Conservation (phyloP, 2,888 invertebrate species). For the Diaphora mendica region DNA sequence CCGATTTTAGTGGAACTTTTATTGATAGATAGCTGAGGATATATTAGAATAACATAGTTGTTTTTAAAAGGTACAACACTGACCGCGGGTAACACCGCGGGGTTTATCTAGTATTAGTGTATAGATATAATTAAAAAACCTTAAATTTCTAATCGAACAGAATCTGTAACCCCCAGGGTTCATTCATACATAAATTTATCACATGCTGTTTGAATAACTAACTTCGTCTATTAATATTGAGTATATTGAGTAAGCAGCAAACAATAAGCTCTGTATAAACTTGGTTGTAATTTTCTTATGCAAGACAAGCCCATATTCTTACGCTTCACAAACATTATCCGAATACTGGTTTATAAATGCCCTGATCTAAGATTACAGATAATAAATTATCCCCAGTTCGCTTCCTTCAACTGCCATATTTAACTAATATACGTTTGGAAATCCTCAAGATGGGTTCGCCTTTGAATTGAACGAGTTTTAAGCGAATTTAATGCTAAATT, state of each 20-base stretch:
- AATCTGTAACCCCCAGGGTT: too few species aligned
- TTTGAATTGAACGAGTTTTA: slow-evolving; percentile 40
- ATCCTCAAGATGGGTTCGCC: slow-evolving; percentile 30
- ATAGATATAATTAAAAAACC: too few species aligned
- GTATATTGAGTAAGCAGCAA: background rate
- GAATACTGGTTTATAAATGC: slow-evolving; percentile 18
- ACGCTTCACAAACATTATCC: slow-evolving; percentile 14
- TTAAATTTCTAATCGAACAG: too few species aligned
- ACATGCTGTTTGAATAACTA: background rate
- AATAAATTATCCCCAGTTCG: slow-evolving; percentile 42
- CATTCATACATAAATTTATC: too few species aligned
- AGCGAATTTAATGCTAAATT: slow-evolving; percentile 47
- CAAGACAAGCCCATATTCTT: slow-evolving; percentile 15
- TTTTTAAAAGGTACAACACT: too few species aligned
- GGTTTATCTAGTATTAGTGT: too few species aligned
- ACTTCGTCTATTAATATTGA: background rate
- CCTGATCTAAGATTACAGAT: slow-evolving; percentile 33
- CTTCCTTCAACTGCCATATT: slow-evolving; percentile 36
- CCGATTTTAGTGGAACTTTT: too few species aligned
- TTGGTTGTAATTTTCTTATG: background rate
- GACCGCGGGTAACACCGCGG: too few species aligned
- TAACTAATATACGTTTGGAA: slow-evolving; percentile 37
- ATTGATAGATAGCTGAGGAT: too few species aligned
- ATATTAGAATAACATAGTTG: too few species aligned
- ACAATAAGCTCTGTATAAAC: background rate